Base-by-base conservation (phyloP, 2,113 vertebrate species). In the Nannobrachium achirus region DNA sequence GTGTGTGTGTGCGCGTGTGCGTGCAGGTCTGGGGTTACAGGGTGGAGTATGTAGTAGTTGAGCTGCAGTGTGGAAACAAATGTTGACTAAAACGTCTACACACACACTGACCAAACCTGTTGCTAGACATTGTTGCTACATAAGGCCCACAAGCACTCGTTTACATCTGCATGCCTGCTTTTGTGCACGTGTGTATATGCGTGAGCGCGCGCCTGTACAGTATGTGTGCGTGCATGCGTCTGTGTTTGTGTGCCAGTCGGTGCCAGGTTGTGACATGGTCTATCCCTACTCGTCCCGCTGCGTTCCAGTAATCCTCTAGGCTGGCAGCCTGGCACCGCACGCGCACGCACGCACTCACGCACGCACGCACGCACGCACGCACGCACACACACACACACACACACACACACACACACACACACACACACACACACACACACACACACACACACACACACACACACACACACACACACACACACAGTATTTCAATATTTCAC, bases 371-470 rank as follows among this genome's bases (percentile, higher is more conserved):
- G 56, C 10, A 25, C 14, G 13, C 45, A 48, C 13, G 5, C 14
- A 48, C 11, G 2, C 7, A 14, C 14, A 5, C 45, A 1, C 14
- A 48, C 45, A 48, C 13, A 13, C 14, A 48, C 11, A 14, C 7
- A 14, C 14, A 5, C 45, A 1, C 14, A 48, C 45, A 48, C 13
- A 13, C 14, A 48, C 11, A 40, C 11, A 51, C 62, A 51, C 25
- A 40, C 48, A 64, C 48, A 52, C 48, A 52, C 62, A 64, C 48
- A 64, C 61, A 64, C 46, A 50, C 46, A 64, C 19, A 46, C 42
- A 67, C 10, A 25, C 14, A 48, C 45, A 48, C 13, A 13, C 14
- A 48, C 11, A 14, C 7, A 14, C 14, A 5, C 45, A 1, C 14
- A 48, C 45, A 48, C 13, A 13, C 14, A 48, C 11, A 14, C 7